Percentiles rank a stretch among this genome's conserved stretches.
Conservation (phyloP, 2,113 vertebrate species). For the Otus sunia region DNA sequence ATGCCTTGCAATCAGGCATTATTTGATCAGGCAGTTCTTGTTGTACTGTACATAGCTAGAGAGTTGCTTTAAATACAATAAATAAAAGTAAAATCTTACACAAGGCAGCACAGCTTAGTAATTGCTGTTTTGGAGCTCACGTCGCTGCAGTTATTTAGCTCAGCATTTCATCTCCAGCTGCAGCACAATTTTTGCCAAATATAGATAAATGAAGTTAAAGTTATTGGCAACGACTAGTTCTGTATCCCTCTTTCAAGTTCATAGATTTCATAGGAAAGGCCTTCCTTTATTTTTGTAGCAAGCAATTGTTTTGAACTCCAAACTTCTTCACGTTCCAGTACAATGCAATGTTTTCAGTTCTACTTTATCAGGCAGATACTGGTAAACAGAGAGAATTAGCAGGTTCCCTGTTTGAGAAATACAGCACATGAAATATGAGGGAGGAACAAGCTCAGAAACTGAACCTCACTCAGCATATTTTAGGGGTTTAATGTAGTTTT, state of each 20-base stretch:
- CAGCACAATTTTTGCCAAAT: conserved; percentile 84
- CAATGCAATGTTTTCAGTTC: not conserved
- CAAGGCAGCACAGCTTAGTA: conserved; percentile 72
- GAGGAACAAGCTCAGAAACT: not conserved
- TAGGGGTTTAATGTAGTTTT: not conserved
- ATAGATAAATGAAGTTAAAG: conserved; percentile 86
- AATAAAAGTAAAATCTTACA: conserved; percentile 78
- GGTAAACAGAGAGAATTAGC: not conserved
- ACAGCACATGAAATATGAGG: not conserved
- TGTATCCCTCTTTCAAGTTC: conserved; percentile 76
- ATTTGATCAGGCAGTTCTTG: conserved; percentile 40
- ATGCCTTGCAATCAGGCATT: conserved; percentile 3
- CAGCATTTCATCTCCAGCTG: conserved; percentile 84
- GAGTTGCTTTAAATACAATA: conserved; percentile 73
- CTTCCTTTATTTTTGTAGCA: conserved; percentile 57
- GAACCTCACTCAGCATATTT: not conserved
- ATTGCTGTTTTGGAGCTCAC: conserved; percentile 80
- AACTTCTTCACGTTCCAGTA: conserved; percentile 10
- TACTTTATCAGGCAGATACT: conserved; percentile 19
- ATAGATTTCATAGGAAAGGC: conserved; percentile 70
- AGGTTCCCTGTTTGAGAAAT: not conserved
- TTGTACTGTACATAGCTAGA: conserved; percentile 54
- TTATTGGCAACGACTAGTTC: conserved; percentile 76
- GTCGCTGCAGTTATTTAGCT: conserved; percentile 77
- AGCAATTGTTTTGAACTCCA: conserved; percentile 40